Percentiles rank a stretch among this genome's conserved stretches.
These are phyloP conservation scores for Cartodere bifasciata DNA, from an alignment of 2,888 invertebrate species.

Conservation along the genomic window DNA sequence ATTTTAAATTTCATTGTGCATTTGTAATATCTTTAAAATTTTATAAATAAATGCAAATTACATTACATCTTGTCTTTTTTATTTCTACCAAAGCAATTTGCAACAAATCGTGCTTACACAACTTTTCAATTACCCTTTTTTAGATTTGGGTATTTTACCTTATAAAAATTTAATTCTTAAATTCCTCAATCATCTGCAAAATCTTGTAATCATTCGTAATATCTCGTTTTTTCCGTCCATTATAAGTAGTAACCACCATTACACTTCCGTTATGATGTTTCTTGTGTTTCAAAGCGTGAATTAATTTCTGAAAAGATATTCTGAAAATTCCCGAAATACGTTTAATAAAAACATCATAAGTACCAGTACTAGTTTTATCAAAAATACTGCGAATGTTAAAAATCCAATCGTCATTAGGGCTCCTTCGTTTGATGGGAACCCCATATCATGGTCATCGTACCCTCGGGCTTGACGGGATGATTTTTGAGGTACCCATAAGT, in stretches of 20 bases:
- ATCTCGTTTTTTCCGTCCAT: slow-evolving; percentile 23
- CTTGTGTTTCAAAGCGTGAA: slow-evolving; percentile 51
- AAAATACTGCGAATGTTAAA: slow-evolving; percentile 72
- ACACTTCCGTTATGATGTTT: slow-evolving; percentile 36
- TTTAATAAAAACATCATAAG: slow-evolving; percentile 20
- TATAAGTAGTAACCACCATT: slow-evolving; percentile 30
- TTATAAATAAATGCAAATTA: too few species aligned
- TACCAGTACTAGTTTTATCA: slow-evolving; percentile 73
- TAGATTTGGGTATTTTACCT: too few species aligned
- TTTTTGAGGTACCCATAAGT: slow-evolving; percentile 16
- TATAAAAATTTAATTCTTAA: too few species aligned
- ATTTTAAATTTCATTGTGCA: too few species aligned
- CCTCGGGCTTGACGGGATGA: slow-evolving; percentile 20
- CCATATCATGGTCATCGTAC: slow-evolving; percentile 41
- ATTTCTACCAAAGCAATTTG: too few species aligned
- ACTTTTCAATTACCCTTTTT: too few species aligned
- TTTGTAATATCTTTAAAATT: too few species aligned
- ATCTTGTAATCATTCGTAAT: slow-evolving; percentile 22
- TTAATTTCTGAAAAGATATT: slow-evolving; percentile 46
- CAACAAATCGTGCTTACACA: too few species aligned
- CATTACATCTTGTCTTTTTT: too few species aligned
- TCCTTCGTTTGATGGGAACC: slow-evolving; percentile 70
- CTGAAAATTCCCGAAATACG: slow-evolving; percentile 3
- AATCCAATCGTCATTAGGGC: slow-evolving; percentile 74
- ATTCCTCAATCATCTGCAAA: slow-evolving; percentile 27